A percentile compares a stretch with the other conserved stretches of the same genome.
These are phyloP conservation scores for Hetaerina americana DNA, from an alignment of 1,140 invertebrate genomes.

Conservation along the genomic window DNA sequence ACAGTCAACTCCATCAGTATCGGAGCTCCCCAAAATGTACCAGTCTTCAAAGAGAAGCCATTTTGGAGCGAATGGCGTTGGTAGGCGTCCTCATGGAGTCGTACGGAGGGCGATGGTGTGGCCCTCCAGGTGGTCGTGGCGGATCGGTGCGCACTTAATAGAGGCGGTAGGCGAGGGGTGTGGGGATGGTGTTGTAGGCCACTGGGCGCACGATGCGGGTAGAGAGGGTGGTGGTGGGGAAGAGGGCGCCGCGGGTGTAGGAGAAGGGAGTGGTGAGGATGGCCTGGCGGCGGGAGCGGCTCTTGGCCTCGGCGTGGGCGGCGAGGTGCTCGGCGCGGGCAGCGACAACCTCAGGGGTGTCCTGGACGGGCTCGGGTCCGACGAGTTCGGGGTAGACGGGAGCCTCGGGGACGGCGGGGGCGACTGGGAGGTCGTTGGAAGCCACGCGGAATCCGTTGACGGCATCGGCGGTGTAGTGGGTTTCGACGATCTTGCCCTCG, in stretches of 20 bases:
- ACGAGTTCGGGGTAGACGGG: conserved; percentile 17
- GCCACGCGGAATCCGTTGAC: conserved; percentile 39
- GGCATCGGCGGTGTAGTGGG: conserved; percentile 33
- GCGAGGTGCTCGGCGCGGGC: conserved; percentile 20
- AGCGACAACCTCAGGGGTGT: conserved; percentile 22
- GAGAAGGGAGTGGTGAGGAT: conserved; percentile 15
- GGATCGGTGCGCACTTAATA: no score
- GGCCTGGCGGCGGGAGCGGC: conserved; percentile 12
- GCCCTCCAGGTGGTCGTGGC: no score
- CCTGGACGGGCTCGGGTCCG: conserved; percentile 13
- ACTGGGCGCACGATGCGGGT: conserved; percentile 26
- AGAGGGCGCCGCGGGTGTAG: conserved; percentile 1
- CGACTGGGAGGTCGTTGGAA: conserved; percentile 33
- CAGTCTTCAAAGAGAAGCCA: no score
- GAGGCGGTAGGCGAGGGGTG: conserved; percentile 29
- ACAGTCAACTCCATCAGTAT: no score
- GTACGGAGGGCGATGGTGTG: no score
- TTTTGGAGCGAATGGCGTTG: no score
- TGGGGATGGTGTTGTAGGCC: conserved; percentile 26
- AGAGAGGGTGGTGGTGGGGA: conserved; percentile 9
- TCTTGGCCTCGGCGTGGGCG: conserved; percentile 17
- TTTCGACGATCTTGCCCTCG: conserved; percentile 33
- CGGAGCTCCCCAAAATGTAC: no score
- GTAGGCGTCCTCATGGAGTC: no score
- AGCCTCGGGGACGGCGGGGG: conserved; percentile 20